These are phyloP conservation scores for Bryconaethiops microstoma DNA, from an alignment of 2,797 vertebrate species.

Conservation along the genomic window DNA sequence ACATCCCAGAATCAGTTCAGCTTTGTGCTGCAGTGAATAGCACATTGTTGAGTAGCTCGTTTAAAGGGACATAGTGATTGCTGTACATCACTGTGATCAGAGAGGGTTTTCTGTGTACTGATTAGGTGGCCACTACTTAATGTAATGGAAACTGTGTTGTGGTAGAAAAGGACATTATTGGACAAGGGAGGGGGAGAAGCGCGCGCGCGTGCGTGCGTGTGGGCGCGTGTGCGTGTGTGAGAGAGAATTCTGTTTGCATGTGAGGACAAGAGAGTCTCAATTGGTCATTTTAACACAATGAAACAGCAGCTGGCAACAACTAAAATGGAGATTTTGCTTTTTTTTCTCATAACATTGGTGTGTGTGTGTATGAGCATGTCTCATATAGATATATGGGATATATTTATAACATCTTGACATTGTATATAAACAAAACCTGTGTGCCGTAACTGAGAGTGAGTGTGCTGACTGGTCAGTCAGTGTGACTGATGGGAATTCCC, in stretches of 20 bases:
- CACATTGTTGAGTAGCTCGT: constrained; percentile 45
- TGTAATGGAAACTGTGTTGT: constrained; percentile 32
- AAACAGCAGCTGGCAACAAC: too few relatives aligned
- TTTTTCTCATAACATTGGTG: too few relatives aligned
- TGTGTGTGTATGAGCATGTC: too few relatives aligned
- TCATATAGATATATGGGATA: background rate
- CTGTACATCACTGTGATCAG: constrained; percentile 38
- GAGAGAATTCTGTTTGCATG: background rate
- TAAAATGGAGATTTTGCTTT: too few relatives aligned
- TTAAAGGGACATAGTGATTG: constrained; percentile 53
- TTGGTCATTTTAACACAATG: too few relatives aligned
- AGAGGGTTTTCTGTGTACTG: constrained; percentile 12
- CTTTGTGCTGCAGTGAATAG: constrained; percentile 49
- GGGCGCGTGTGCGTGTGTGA: constrained; percentile 10
- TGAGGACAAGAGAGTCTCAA: too few relatives aligned
- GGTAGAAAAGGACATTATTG: constrained; percentile 37
- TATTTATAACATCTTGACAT: background rate
- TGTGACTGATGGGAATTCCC: constrained; percentile 75
- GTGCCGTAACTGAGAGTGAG: constrained; percentile 4
- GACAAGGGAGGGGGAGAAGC: constrained; percentile 37
- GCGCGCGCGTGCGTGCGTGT: too few relatives aligned
- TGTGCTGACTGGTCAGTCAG: constrained; percentile 42
- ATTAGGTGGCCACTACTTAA: constrained; percentile 37
- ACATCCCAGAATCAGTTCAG: constrained; percentile 22
- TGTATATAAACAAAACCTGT: background rate